Percentiles rank a stretch among this genome's conserved stretches.
These are phyloP conservation scores for Pseudoatta argentina DNA, from an alignment of 1,140 invertebrate genomes.

Conservation along the genomic window DNA sequence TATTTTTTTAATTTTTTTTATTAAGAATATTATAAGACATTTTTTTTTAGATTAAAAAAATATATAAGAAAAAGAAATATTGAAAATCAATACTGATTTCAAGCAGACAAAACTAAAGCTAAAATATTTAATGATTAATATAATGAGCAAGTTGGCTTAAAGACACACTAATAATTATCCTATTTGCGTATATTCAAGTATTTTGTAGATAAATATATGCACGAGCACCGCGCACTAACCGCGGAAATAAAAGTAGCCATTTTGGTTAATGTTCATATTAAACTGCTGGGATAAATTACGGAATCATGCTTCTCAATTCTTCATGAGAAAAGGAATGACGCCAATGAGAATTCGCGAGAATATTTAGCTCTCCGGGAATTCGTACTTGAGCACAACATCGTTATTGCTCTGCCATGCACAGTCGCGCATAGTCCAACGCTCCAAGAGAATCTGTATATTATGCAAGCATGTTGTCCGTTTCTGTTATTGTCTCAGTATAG, in stretches of 20 bases:
- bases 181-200: background rate
- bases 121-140: too few relatives aligned
- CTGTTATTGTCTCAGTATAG: conserved; percentile 28
- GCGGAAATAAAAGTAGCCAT: background rate
- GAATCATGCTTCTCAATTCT: conserved; percentile 30
- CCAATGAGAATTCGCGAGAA: conserved; percentile 19
- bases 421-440: conserved; percentile 15
- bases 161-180: too few relatives aligned
- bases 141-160: too few relatives aligned
- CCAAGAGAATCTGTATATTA: conserved; percentile 48
- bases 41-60: too few relatives aligned
- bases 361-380: conserved; percentile 45
- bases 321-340: background rate
- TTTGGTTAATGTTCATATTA: background rate
- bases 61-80: too few relatives aligned
- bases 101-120: too few relatives aligned
- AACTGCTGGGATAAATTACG: background rate
- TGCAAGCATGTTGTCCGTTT: conserved; percentile 32
- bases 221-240: background rate
- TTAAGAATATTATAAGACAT: too few relatives aligned
- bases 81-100: too few relatives aligned
- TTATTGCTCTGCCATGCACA: conserved; percentile 44
- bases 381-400: conserved; percentile 20
- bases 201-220: conserved; percentile 16
- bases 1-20: too few relatives aligned